Percentiles rank a stretch among this genome's conserved stretches.
Conservation (phyloP, 37 sponge, comb jelly and placozoan genomes). For the Geodia barretti region DNA sequence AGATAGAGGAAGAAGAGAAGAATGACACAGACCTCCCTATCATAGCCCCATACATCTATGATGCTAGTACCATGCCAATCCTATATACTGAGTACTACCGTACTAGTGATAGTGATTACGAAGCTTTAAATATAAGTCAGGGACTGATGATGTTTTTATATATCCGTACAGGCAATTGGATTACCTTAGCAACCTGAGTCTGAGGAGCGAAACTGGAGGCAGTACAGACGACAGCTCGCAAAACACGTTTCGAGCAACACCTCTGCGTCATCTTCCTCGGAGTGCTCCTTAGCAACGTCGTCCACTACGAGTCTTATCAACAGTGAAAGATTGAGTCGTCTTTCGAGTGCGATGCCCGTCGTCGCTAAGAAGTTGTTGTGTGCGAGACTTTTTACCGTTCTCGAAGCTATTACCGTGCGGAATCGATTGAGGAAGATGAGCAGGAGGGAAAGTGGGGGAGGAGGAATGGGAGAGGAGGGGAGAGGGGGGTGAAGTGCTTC, state of each 20-base stretch:
- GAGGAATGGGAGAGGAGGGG: not conserved
- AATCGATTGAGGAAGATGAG: not conserved
- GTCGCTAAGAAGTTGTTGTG: not conserved
- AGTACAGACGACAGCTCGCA: constrained; percentile 27
- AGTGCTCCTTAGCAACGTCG: constrained; percentile 53
- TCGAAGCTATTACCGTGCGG: not conserved
- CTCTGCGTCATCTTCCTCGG: constrained; percentile 78
- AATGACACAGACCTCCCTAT: too few relatives aligned
- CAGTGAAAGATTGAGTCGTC: not conserved
- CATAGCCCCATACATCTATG: too few relatives aligned
- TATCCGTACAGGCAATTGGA: constrained; percentile 49
- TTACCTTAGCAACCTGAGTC: constrained; percentile 38
- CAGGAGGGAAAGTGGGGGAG: not conserved
- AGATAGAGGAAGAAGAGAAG: too few relatives aligned
- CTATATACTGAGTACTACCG: too few relatives aligned
- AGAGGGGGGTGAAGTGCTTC: not conserved
- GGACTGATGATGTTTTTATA: too few relatives aligned
- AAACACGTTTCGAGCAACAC: not conserved
- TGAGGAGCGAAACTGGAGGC: constrained; percentile 52
- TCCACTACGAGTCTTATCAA: constrained; percentile 20
- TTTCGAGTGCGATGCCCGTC: not conserved
- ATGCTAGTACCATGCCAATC: too few relatives aligned
- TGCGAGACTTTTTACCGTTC: not conserved
- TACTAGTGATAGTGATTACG: too few relatives aligned
- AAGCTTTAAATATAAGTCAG: too few relatives aligned